phyloP scores from a whole-genome alignment of 2,888 invertebrate genomes.

The Drosophila greeni region DNA sequence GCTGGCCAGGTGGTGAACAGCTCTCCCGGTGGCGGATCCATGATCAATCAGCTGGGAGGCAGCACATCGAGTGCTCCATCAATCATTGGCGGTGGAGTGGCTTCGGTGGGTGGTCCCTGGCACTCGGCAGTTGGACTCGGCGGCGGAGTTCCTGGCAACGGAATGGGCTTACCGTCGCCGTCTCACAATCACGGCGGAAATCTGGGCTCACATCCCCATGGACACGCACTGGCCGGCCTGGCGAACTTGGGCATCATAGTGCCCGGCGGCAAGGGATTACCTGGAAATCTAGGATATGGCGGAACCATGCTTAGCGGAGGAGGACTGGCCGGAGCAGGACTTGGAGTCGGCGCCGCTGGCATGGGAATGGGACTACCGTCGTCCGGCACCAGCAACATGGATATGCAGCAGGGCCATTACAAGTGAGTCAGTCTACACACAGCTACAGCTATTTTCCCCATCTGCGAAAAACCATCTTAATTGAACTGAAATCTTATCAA shows the following conservation, averaged over 20 bases:
- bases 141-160: constrained; percentile 24
- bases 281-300: constrained; percentile 52
- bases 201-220: constrained; percentile 56
- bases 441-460: constrained; percentile 10
- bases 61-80: constrained; percentile 41
- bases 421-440: constrained; percentile 42
- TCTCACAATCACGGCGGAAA: constrained; percentile 15
- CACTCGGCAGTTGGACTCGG: constrained; percentile 27
- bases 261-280: constrained; percentile 57
- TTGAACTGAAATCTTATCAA: constrained; percentile 67
- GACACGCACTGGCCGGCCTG: constrained; percentile 71
- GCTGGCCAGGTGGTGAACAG: constrained; percentile 28
- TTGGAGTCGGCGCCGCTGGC: constrained; percentile 46
- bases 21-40: constrained; percentile 26
- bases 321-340: constrained; percentile 43
- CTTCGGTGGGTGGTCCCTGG: constrained; percentile 22
- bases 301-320: constrained; percentile 53
- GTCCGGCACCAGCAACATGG: constrained; percentile 49
- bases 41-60: constrained; percentile 37
- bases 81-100: constrained; percentile 20
- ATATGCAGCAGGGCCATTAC: constrained; percentile 64
- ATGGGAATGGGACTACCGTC: constrained; percentile 48
- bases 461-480: constrained; percentile 39
- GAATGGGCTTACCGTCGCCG: constrained; percentile 5
- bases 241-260: constrained; percentile 72